A percentile compares a stretch with the other conserved stretches of the same genome.
Conservation (phyloP, 2,113 vertebrate genomes). For the Ovis aries region DNA sequence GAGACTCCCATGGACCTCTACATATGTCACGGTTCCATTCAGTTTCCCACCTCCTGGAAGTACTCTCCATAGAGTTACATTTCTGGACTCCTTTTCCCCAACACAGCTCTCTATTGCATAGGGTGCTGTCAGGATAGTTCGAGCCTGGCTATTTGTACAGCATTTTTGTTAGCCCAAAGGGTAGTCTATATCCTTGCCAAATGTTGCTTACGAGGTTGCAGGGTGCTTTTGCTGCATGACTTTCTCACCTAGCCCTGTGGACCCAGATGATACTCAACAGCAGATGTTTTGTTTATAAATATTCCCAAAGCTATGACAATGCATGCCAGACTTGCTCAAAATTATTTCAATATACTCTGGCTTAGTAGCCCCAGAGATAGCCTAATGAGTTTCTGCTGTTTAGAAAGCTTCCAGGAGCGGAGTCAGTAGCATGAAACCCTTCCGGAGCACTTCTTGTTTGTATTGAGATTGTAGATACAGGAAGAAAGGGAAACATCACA, state of each 20-base stretch:
- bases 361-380: not conserved
- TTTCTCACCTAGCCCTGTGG: not conserved
- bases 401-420: not conserved
- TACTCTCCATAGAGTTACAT: no score
- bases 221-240: not conserved
- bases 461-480: no score
- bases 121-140: not conserved
- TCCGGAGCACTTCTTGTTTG: not conserved
- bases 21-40: not conserved
- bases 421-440: not conserved
- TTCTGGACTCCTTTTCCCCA: not conserved
- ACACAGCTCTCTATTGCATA: not conserved
- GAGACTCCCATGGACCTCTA: not conserved
- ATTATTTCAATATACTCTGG: not conserved
- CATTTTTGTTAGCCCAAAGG: not conserved
- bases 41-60: not conserved
- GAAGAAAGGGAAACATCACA: not conserved
- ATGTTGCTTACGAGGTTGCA: not conserved
- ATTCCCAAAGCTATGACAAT: not conserved
- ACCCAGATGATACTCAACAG: not conserved
- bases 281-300: not conserved
- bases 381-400: not conserved
- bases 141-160: not conserved
- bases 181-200: not conserved
- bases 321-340: not conserved